phyloP scores from a whole-genome alignment of 2,888 invertebrate species.

The Polyommatus iphigenia region DNA sequence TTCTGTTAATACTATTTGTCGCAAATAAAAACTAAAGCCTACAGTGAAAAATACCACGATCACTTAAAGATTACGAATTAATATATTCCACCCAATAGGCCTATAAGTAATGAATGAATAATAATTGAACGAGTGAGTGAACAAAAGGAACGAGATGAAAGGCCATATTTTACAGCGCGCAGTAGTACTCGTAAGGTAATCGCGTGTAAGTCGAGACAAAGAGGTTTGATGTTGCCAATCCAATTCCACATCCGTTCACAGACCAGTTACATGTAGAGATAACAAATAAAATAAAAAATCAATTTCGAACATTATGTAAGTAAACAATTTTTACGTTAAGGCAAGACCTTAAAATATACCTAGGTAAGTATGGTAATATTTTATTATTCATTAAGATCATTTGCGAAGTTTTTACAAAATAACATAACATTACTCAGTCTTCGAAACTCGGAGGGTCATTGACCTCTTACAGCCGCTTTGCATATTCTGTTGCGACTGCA shows the following conservation, averaged over 20 bases:
- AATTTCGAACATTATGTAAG: too few species aligned
- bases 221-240: conserved; percentile 17
- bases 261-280: background rate
- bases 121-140: conserved; percentile 11
- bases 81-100: background rate
- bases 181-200: conserved; percentile 16
- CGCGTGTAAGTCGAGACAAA: conserved; percentile 23
- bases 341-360: too few species aligned
- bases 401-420: too few species aligned
- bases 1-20: background rate
- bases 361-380: too few species aligned
- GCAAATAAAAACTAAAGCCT: background rate
- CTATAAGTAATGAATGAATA: background rate
- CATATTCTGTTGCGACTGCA: too few species aligned
- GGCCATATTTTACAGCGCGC: background rate
- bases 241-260: conserved; percentile 21
- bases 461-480: too few species aligned
- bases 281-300: too few species aligned
- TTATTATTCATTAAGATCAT: too few species aligned
- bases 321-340: too few species aligned
- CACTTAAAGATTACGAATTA: background rate
- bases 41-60: background rate
- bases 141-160: conserved; percentile 9
- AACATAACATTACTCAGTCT: too few species aligned
- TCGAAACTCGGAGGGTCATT: too few species aligned